phyloP scores from a whole-genome alignment of 2,888 invertebrate species.

The Anticlea derivata region DNA sequence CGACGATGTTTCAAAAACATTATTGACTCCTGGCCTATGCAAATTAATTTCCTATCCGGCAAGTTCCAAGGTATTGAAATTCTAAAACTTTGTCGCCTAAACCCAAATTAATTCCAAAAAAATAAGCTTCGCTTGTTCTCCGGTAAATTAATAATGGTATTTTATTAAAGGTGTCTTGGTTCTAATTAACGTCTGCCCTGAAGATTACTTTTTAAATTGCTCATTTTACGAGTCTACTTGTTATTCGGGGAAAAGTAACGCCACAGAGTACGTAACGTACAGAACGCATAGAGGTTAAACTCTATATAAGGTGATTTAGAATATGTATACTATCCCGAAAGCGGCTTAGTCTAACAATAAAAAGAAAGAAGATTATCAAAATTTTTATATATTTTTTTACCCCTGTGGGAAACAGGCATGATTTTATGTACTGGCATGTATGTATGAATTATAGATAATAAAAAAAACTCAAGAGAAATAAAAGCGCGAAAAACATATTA shows the following conservation, averaged over 20 bases:
- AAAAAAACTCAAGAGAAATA: no score
- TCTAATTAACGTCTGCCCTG: conserved; percentile 39
- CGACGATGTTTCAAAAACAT: no score
- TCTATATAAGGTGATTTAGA: no score
- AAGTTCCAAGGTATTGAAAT: conserved; percentile 9
- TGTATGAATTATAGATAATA: no score
- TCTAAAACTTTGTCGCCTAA: conserved; percentile 26
- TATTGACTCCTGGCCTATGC: neutral
- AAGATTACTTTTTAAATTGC: conserved; percentile 40
- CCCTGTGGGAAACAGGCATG: no score
- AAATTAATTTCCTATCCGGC: conserved; percentile 1
- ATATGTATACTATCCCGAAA: no score
- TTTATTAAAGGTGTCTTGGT: conserved; percentile 46
- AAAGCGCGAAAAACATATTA: no score
- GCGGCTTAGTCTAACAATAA: no score
- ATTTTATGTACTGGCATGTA: no score
- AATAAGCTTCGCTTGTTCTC: conserved; percentile 28
- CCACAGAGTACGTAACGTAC: neutral
- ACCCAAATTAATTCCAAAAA: conserved; percentile 37
- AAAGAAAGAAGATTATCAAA: no score
- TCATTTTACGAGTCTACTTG: conserved; percentile 32
- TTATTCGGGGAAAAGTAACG: conserved; percentile 20
- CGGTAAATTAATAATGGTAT: conserved; percentile 46
- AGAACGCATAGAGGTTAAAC: neutral
- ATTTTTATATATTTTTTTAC: no score